Evolutionary conservation across 2,113 vertebrate genomes (phyloP).

Genomic region (Hippopotamus amphibius): DNA sequence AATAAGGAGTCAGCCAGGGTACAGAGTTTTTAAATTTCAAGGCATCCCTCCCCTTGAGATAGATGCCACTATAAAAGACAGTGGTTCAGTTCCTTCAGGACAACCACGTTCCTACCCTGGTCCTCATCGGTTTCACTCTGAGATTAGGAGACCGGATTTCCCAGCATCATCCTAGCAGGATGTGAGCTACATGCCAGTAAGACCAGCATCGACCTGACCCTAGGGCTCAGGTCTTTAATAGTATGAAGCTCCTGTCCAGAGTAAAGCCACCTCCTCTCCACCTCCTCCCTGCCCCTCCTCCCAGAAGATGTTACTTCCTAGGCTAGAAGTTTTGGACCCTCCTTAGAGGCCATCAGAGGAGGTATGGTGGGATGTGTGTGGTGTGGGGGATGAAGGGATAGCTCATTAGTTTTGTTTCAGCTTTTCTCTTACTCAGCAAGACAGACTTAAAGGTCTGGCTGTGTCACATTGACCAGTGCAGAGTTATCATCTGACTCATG

Average conservation of each 20-base stretch:
- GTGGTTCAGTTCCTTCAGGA: background rate
- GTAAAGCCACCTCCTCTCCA: background rate
- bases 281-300: background rate
- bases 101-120: background rate
- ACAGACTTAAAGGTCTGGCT: background rate
- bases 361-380: background rate
- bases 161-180: background rate
- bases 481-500: background rate
- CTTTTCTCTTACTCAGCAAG: background rate
- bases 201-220: background rate
- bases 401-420: background rate
- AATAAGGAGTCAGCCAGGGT: background rate
- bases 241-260: background rate
- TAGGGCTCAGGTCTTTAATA: background rate
- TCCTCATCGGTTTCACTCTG: background rate
- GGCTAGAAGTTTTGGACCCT: background rate
- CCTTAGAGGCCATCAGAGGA: background rate
- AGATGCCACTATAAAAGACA: background rate
- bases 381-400: background rate
- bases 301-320: background rate
- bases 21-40: background rate
- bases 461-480: background rate
- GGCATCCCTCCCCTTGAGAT: background rate
- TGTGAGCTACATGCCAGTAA: background rate
- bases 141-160: background rate